These are phyloP conservation scores for Montipora cactus DNA, from an alignment of 64 coral and sea anemone species.

Conservation along the genomic window DNA sequence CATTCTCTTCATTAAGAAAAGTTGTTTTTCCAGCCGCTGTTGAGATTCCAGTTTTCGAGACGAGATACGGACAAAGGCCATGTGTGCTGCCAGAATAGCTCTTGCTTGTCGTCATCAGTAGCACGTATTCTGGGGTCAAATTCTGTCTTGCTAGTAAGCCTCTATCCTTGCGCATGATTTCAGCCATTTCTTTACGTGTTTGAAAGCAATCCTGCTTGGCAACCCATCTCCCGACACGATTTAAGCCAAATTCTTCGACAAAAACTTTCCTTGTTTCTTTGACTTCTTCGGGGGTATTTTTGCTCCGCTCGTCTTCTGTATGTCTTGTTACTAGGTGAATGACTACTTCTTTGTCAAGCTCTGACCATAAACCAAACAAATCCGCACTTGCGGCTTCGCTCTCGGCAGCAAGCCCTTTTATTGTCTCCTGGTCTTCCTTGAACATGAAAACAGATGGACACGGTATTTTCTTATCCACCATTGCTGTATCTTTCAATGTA, in stretches of 20 bases:
- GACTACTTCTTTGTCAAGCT: conserved; percentile 49
- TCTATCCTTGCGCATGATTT: not conserved
- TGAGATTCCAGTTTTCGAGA: not conserved
- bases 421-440: not conserved
- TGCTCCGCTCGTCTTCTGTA: not conserved
- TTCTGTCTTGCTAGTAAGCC: not conserved
- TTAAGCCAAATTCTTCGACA: not conserved
- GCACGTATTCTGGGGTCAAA: not conserved
- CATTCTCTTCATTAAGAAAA: not conserved
- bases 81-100: not conserved
- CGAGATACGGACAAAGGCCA: not conserved
- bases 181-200: not conserved
- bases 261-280: not conserved
- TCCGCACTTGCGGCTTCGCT: conserved; percentile 18
- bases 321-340: conserved; percentile 45
- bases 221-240: not conserved
- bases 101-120: not conserved
- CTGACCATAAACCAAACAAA: conserved; percentile 79
- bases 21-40: not conserved
- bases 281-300: not conserved
- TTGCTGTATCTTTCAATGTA: not conserved
- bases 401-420: not conserved
- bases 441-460: not conserved
- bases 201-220: not conserved
- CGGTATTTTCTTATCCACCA: not conserved